Conservation (phyloP, 30 jellyfish, hydroid and myxozoan species). For the Aurelia sp. region DNA sequence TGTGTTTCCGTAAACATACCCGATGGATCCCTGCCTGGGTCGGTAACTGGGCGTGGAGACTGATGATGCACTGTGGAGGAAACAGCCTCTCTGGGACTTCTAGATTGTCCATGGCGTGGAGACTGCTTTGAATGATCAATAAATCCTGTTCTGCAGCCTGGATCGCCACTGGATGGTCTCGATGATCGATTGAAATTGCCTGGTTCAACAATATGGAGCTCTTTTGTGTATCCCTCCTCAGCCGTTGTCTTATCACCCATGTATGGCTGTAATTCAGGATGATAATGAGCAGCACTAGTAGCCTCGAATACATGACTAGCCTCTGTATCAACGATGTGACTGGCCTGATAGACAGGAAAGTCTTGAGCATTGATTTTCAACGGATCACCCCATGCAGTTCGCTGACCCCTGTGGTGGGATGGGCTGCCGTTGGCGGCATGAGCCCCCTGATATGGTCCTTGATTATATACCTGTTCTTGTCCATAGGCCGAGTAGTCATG, state of each 20-base stretch:
- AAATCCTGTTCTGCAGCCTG: neutral
- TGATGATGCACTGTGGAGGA: too few species aligned
- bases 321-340: neutral
- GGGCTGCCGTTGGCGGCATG: neutral
- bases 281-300: neutral
- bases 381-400: slow-evolving; percentile 42
- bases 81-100: neutral
- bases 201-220: too few species aligned
- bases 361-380: slow-evolving; percentile 13
- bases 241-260: neutral
- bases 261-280: neutral
- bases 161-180: neutral
- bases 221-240: too few species aligned
- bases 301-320: neutral
- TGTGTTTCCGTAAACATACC: neutral
- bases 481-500: neutral
- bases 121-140: neutral
- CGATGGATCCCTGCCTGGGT: too few species aligned
- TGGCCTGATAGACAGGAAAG: neutral
- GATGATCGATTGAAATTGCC: neutral
- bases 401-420: neutral
- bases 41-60: too few species aligned
- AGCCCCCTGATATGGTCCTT: slow-evolving; percentile 2
- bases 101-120: neutral
- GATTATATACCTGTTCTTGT: neutral